Evolutionary conservation across 2,888 invertebrate genomes (phyloP).

Genomic region (Andrena trimmerana): DNA sequence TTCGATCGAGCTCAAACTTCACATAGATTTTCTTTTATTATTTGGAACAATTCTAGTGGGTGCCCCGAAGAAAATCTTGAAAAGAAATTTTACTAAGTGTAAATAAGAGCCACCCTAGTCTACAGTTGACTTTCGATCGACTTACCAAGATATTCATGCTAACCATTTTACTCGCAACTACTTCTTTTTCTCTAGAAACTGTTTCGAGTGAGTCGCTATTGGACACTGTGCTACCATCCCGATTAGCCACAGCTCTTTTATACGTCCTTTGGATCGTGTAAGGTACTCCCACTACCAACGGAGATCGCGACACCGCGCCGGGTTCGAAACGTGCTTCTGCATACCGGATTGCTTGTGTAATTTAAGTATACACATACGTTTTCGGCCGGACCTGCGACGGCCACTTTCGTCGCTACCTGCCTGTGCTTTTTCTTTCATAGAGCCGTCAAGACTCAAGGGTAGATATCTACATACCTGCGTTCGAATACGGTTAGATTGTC

Average conservation of each 20-base stretch:
- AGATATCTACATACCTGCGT: no score
- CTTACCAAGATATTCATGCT: conserved; percentile 80
- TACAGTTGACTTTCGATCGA: conserved; percentile 17
- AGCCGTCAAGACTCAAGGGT: no score
- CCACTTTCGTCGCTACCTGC: conserved; percentile 14
- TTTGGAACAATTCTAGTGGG: no score
- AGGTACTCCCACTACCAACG: conserved; percentile 59
- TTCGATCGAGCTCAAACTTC: no score
- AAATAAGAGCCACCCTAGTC: no score
- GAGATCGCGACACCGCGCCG: conserved; percentile 38
- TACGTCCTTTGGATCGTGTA: conserved; percentile 68
- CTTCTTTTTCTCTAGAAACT: conserved; percentile 39
- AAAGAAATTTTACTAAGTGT: no score
- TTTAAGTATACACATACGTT: conserved; percentile 24
- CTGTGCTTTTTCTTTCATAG: conserved; percentile 10
- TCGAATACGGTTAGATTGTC: no score
- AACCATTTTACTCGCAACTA: conserved; percentile 76
- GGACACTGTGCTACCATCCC: conserved; percentile 77
- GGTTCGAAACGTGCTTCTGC: conserved; percentile 58
- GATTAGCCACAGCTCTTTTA: conserved; percentile 75
- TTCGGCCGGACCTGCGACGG: conserved; percentile 67
- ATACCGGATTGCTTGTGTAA: conserved; percentile 73
- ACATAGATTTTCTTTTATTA: no score
- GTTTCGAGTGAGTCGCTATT: conserved; percentile 68
- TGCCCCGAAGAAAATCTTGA: no score